Conservation (phyloP, 2,888 invertebrate species). For the Lasioglossum malachurum region DNA sequence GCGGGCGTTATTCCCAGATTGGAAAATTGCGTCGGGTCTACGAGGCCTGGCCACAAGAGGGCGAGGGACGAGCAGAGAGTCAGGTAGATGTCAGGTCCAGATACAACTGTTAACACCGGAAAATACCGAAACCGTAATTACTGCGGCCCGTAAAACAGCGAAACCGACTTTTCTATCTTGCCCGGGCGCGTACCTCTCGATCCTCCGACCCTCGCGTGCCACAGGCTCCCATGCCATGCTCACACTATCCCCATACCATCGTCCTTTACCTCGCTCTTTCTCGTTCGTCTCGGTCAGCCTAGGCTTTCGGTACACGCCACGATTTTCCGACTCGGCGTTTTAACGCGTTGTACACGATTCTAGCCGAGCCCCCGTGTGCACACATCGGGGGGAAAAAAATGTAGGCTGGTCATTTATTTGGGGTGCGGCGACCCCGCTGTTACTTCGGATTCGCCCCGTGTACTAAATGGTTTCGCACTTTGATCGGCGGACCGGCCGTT, state of each 20-base stretch:
- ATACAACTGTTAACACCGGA: slow-evolving; percentile 70
- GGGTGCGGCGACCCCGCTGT: neutral
- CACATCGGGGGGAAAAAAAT: slow-evolving; percentile 6
- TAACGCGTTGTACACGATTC: slow-evolving; percentile 25
- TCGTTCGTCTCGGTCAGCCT: slow-evolving; percentile 9
- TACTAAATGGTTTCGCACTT: slow-evolving; percentile 41
- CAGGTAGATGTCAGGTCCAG: slow-evolving; percentile 77
- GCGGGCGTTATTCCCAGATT: slow-evolving; percentile 26
- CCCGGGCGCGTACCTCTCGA: slow-evolving; percentile 12
- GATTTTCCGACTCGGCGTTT: slow-evolving; percentile 40
- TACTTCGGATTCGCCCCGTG: slow-evolving; percentile 10
- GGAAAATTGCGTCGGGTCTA: slow-evolving; percentile 43
- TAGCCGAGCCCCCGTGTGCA: neutral
- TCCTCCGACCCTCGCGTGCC: slow-evolving; percentile 1
- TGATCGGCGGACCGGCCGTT: slow-evolving; percentile 7
- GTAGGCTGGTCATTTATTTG: slow-evolving; percentile 45
- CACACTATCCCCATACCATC: neutral
- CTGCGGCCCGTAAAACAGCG: slow-evolving; percentile 69
- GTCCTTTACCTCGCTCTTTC: slow-evolving; percentile 4
- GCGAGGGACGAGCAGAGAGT: slow-evolving; percentile 14
- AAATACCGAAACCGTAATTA: slow-evolving; percentile 78
- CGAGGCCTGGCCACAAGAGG: slow-evolving; percentile 22
- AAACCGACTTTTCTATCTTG: slow-evolving; percentile 35
- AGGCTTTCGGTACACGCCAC: neutral
- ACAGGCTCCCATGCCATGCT: neutral